Percentiles rank a stretch among this genome's conserved stretches.
phyloP scores from a whole-genome alignment of 2,113 vertebrate species.

The Alosa alosa region DNA sequence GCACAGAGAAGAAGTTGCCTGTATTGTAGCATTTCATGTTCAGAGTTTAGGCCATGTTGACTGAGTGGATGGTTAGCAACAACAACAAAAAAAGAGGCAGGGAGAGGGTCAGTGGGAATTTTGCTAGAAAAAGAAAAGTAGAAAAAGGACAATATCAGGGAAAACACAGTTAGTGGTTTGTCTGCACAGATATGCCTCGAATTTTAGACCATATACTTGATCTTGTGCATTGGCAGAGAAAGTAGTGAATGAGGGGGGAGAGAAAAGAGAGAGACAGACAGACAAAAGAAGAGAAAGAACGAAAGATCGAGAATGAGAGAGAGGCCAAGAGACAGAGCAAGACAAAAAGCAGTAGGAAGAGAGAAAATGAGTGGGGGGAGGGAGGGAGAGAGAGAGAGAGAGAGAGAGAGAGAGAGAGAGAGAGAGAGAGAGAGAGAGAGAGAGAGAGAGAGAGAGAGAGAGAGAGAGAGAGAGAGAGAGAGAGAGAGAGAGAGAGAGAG shows the following conservation, averaged over 20 bases:
- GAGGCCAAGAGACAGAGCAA: slow-evolving; percentile 5
- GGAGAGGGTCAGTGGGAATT: not conserved
- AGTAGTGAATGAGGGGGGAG: slow-evolving; percentile 12
- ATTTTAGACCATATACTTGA: not conserved
- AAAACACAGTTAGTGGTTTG: not conserved
- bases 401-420: not conserved
- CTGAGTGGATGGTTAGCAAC: not conserved
- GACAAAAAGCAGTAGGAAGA: slow-evolving; percentile 6
- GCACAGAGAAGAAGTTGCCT: not conserved
- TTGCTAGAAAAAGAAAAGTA: not conserved
- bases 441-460: not conserved
- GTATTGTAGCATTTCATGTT: not conserved
- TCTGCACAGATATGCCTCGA: not conserved
- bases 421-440: not conserved
- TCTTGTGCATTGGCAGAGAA: not conserved
- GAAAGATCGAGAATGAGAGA: slow-evolving; percentile 19
- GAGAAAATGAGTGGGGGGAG: not conserved
- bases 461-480: not conserved
- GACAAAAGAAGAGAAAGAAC: not conserved
- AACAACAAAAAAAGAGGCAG: not conserved
- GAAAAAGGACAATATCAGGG: not conserved
- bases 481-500: not conserved
- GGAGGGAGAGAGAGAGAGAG: not conserved
- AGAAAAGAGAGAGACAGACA: slow-evolving; percentile 5
- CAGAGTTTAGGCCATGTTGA: not conserved